Percentiles rank a stretch among this genome's conserved stretches.
These are phyloP conservation scores for Erebia epiphron DNA, from an alignment of 2,888 invertebrate genomes.

Conservation along the genomic window DNA sequence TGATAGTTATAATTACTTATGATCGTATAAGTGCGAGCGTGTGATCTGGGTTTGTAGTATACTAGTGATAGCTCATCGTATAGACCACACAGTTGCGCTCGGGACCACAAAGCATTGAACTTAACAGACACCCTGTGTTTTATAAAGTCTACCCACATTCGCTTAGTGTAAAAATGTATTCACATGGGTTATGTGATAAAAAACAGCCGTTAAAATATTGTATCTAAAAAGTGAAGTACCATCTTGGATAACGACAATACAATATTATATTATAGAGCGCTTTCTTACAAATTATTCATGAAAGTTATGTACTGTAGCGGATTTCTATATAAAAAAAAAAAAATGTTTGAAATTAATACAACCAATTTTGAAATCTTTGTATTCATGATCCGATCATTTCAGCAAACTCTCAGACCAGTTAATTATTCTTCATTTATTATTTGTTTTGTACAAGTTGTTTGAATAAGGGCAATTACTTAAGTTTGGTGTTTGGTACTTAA, in stretches of 20 bases:
- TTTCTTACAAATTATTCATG: not conserved
- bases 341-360: too few relatives aligned
- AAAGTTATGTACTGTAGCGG: not conserved
- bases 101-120: conserved; percentile 40
- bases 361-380: not conserved
- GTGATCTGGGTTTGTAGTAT: conserved; percentile 49
- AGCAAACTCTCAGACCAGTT: conserved; percentile 6
- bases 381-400: not conserved
- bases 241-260: not conserved
- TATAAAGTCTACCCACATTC: conserved; percentile 15
- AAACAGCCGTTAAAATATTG: conserved; percentile 11
- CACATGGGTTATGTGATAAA: conserved; percentile 12
- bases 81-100: conserved; percentile 35
- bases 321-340: not conserved
- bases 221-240: not conserved
- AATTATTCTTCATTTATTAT: conserved; percentile 2
- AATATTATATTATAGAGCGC: not conserved
- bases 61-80: conserved; percentile 25
- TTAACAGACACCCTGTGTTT: conserved; percentile 16
- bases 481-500: conserved; percentile 30
- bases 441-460: conserved; percentile 19
- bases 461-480: conserved; percentile 28
- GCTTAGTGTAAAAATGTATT: not conserved
- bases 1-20: conserved; percentile 24
- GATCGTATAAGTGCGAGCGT: conserved; percentile 47